Evolutionary conservation across 2,888 invertebrate species (phyloP).

Genomic region (Sylvicola cinctus): DNA sequence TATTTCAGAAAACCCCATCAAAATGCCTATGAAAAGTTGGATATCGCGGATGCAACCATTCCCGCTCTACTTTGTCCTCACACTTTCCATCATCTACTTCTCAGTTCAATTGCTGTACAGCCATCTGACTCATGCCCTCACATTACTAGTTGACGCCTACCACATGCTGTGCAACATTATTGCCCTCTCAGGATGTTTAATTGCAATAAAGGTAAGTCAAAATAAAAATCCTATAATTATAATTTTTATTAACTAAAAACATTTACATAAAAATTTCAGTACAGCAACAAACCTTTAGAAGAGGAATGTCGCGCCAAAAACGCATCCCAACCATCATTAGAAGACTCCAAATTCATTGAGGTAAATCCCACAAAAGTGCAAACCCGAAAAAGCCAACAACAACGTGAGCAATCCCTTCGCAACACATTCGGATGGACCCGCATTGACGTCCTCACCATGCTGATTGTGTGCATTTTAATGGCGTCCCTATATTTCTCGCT

Average conservation of each 20-base stretch:
- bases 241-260: background rate
- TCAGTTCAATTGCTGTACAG: constrained; percentile 66
- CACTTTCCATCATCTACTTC: constrained; percentile 55
- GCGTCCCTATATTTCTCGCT: constrained; percentile 66
- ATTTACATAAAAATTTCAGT: constrained; percentile 6
- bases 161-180: constrained; percentile 88
- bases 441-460: constrained; percentile 66
- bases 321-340: background rate
- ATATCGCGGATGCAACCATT: constrained; percentile 51
- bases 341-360: background rate
- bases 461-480: constrained; percentile 62
- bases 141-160: constrained; percentile 79
- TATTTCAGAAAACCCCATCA: background rate
- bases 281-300: constrained; percentile 7
- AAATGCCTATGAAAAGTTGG: constrained; percentile 62
- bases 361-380: background rate
- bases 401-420: constrained; percentile 25
- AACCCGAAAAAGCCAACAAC: background rate
- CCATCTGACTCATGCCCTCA: constrained; percentile 77
- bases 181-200: constrained; percentile 58
- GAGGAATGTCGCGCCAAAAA: constrained; percentile 3
- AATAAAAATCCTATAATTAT: background rate
- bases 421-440: constrained; percentile 89
- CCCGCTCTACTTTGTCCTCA: constrained; percentile 49
- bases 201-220: constrained; percentile 51